These are phyloP conservation scores for Chironex yamaguchii DNA, from an alignment of 30 jellyfish, hydroid and myxozoan species.

Conservation along the genomic window DNA sequence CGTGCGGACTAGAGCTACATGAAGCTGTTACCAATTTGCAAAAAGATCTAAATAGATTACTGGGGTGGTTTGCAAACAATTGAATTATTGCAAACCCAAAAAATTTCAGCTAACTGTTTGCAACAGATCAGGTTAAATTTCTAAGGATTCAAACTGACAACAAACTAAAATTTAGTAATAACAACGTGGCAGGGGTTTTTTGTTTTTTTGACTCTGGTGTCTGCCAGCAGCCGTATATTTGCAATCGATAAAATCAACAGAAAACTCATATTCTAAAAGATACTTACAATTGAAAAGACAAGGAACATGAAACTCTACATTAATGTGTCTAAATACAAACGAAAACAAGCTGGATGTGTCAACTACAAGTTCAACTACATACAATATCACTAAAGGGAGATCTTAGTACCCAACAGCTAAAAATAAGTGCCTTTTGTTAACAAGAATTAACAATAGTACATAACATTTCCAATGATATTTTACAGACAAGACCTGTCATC, in stretches of 20 bases:
- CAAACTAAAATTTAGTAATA: not conserved
- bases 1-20: not conserved
- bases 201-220: not conserved
- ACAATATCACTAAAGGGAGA: too few species aligned
- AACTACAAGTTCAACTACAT: too few species aligned
- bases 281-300: not conserved
- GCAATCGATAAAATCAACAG: slow-evolving; percentile 27
- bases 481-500: too few species aligned
- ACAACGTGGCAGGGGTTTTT: too few species aligned
- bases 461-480: too few species aligned
- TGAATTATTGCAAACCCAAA: slow-evolving; percentile 61
- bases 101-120: slow-evolving; percentile 37
- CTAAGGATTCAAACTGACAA: slow-evolving; percentile 36
- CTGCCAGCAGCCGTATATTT: too few species aligned
- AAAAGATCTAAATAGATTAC: slow-evolving; percentile 4
- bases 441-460: too few species aligned
- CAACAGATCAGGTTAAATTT: slow-evolving; percentile 29
- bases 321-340: too few species aligned
- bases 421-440: too few species aligned
- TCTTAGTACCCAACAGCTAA: too few species aligned
- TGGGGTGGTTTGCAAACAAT: slow-evolving; percentile 46
- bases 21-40: slow-evolving; percentile 17
- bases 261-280: slow-evolving; percentile 21
- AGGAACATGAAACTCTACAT: not conserved
- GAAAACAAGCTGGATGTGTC: too few species aligned